These are phyloP conservation scores for Aethina tumida DNA, from an alignment of 1,140 invertebrate genomes.

Conservation along the genomic window DNA sequence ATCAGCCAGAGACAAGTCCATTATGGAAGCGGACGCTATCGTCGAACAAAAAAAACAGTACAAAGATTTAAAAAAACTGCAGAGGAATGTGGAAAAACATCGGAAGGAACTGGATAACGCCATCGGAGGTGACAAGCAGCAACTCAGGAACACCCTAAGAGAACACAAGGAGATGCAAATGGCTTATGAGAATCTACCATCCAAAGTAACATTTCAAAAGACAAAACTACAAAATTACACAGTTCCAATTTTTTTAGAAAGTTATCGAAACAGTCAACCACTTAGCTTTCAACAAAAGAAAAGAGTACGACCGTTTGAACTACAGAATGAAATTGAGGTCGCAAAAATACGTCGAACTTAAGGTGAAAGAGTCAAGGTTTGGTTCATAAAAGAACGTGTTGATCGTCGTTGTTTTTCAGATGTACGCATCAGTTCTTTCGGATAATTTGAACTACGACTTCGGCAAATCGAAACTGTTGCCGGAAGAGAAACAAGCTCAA, in stretches of 20 bases:
- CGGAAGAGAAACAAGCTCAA: constrained; percentile 40
- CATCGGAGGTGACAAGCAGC: constrained; percentile 44
- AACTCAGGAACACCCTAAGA: constrained; percentile 41
- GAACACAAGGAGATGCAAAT: constrained; percentile 45
- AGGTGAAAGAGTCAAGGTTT: constrained; percentile 35
- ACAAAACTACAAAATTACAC: too few relatives aligned
- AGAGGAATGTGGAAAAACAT: constrained; percentile 43
- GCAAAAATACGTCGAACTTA: constrained; percentile 42
- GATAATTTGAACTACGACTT: constrained; percentile 37
- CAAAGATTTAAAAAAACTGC: constrained; percentile 42
- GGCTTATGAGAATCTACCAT: constrained; percentile 45
- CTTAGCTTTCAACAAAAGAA: constrained; percentile 46
- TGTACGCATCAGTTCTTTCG: constrained; percentile 2
- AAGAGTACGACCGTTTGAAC: constrained; percentile 44
- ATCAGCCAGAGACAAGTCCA: constrained; percentile 46
- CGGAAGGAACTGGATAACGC: constrained; percentile 44
- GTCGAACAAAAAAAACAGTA: constrained; percentile 44
- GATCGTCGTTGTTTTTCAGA: not conserved
- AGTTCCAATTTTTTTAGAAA: constrained; percentile 36
- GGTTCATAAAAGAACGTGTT: not conserved
- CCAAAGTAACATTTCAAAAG: constrained; percentile 16
- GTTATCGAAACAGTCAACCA: constrained; percentile 45
- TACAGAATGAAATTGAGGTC: constrained; percentile 47
- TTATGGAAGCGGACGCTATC: constrained; percentile 41
- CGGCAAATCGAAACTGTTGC: constrained; percentile 35